phyloP scores from a whole-genome alignment of 2,797 vertebrate species.

The Darevskia mixta region DNA sequence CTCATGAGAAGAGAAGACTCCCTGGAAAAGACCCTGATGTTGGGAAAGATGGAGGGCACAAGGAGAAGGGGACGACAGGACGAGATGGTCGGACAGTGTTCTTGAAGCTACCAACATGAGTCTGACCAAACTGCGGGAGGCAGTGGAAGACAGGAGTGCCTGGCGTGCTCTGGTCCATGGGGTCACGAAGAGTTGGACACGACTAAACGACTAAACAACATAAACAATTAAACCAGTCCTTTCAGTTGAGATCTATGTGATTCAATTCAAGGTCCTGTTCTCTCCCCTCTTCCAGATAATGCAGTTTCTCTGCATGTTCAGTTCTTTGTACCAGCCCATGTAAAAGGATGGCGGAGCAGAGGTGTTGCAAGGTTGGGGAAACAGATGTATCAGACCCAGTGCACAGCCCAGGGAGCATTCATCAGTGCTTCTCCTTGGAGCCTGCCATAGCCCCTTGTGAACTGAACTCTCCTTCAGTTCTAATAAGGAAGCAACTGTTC shows the following conservation, averaged over 20 bases:
- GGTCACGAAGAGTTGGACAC: no score
- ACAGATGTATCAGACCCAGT: constrained; percentile 29
- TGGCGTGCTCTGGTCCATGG: no score
- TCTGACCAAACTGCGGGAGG: no score
- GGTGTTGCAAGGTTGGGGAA: constrained; percentile 27
- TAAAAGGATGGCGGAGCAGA: constrained; percentile 49
- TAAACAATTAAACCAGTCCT: constrained; percentile 45
- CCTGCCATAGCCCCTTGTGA: constrained; percentile 25
- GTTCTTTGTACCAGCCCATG: constrained; percentile 44
- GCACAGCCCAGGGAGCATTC: constrained; percentile 12
- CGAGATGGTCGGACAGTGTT: no score
- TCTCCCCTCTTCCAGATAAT: constrained; percentile 11
- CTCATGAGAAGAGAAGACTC: no score
- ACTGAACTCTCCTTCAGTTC: constrained; percentile 12
- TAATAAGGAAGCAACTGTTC: constrained; percentile 46
- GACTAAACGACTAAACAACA: background rate
- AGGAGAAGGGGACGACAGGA: no score
- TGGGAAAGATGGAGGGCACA: no score
- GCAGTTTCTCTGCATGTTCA: constrained; percentile 47
- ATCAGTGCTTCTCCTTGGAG: constrained; percentile 39
- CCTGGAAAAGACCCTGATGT: no score
- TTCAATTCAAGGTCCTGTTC: constrained; percentile 42
- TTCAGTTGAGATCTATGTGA: constrained; percentile 39
- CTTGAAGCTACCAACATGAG: no score
- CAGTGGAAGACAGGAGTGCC: no score